A percentile compares a stretch with the other conserved stretches of the same genome.
These are phyloP conservation scores for Spilarctia lutea DNA, from an alignment of 2,888 invertebrate species.

Conservation along the genomic window DNA sequence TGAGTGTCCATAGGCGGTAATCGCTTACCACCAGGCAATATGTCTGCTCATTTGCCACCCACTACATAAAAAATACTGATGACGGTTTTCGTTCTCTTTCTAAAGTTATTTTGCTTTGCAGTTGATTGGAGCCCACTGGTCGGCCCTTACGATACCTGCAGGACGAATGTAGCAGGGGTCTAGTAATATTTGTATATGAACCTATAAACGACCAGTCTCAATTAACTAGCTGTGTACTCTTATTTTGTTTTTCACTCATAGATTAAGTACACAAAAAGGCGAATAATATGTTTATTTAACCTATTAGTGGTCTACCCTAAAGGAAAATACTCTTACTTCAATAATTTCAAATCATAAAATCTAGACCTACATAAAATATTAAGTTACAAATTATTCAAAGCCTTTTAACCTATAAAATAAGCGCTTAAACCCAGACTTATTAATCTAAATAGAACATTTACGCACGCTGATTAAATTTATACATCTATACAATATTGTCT, in stretches of 20 bases:
- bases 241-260: background rate
- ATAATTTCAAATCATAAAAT: conserved; percentile 2
- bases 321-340: background rate
- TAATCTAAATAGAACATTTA: conserved; percentile 10
- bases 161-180: no score
- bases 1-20: no score
- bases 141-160: no score
- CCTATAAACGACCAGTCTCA: background rate
- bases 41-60: no score
- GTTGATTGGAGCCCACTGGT: no score
- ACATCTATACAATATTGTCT: background rate
- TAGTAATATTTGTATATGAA: no score
- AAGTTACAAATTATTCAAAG: background rate
- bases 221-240: background rate
- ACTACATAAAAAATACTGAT: no score
- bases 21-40: no score
- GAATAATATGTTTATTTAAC: background rate
- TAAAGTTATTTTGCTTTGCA: no score
- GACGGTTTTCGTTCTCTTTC: no score
- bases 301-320: background rate
- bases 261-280: background rate
- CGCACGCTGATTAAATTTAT: background rate
- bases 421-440: background rate
- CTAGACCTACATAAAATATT: conserved; percentile 8
- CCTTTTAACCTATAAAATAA: conserved; percentile 6